Evolutionary conservation across 2,888 invertebrate species (phyloP).

Genomic region (Hermaeophaga mercurialis): DNA sequence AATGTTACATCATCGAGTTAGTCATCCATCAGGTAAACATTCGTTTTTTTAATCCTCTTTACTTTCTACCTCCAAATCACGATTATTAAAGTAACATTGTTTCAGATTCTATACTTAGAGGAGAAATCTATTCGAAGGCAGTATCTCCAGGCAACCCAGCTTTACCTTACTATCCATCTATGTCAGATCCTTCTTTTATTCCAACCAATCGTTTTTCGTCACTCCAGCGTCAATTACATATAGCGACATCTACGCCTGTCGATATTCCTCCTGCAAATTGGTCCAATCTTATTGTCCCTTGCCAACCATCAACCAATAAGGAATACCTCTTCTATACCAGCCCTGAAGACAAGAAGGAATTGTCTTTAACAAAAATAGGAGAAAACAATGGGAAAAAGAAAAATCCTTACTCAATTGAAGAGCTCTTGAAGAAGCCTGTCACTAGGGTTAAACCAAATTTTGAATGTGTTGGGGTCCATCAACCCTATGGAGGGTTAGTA

Average conservation of each 20-base stretch:
- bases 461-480: constrained; percentile 42
- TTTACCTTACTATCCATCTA: constrained; percentile 39
- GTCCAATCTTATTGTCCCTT: constrained; percentile 65
- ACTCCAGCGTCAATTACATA: constrained; percentile 59
- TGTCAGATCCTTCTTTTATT: constrained; percentile 51
- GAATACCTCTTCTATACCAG: constrained; percentile 18
- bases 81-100: too few species aligned
- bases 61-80: neutral
- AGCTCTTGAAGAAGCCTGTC: constrained; percentile 80
- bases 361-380: constrained; percentile 38
- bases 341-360: constrained; percentile 39
- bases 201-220: constrained; percentile 61
- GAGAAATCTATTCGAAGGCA: constrained; percentile 50
- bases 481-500: constrained; percentile 48
- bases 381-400: constrained; percentile 63
- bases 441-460: constrained; percentile 59
- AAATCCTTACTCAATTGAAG: constrained; percentile 88
- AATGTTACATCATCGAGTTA: constrained; percentile 50
- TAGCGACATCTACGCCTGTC: constrained; percentile 53
- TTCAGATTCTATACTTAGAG: constrained; percentile 46
- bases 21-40: constrained; percentile 40
- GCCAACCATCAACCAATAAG: constrained; percentile 51
- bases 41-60: neutral
- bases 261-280: constrained; percentile 58
- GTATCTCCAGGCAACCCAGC: constrained; percentile 41